Evolutionary conservation across 2,797 vertebrate species (phyloP).

Genomic region (Sternarchorhynchus goeldii): DNA sequence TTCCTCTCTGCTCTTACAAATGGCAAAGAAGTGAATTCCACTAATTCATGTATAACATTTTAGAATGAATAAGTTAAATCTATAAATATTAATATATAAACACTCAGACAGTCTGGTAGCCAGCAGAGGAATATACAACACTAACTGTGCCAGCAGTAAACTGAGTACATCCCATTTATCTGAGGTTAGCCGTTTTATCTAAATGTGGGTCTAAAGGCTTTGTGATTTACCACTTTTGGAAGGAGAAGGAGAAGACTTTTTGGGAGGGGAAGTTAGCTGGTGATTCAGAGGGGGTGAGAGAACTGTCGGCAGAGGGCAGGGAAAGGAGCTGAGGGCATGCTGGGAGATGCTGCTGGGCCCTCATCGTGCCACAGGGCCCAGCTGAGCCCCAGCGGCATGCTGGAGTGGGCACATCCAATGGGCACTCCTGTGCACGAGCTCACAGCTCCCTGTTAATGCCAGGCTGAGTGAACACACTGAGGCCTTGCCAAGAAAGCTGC

Average conservation of each 20-base stretch:
- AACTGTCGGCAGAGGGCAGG: constrained; percentile 19
- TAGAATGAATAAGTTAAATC: background rate
- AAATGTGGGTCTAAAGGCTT: constrained; percentile 18
- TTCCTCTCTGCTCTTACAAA: background rate
- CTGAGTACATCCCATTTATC: background rate
- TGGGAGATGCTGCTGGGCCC: constrained; percentile 20
- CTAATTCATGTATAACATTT: background rate
- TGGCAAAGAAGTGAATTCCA: background rate
- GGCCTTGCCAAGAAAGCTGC: constrained; percentile 39
- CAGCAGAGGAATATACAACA: background rate
- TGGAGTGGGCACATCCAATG: constrained; percentile 18
- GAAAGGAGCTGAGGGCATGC: constrained; percentile 29
- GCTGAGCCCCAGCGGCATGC: constrained; percentile 9
- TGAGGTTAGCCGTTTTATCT: constrained; percentile 19
- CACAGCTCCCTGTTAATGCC: constrained; percentile 22
- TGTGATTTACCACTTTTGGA: constrained; percentile 36
- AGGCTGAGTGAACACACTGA: constrained; percentile 28
- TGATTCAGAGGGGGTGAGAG: constrained; percentile 19
- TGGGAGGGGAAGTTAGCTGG: constrained; percentile 33
- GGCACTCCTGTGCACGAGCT: constrained; percentile 4
- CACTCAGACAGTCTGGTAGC: no score
- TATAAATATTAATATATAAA: background rate
- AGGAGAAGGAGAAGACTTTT: constrained; percentile 18
- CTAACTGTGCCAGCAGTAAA: background rate
- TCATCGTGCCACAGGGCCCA: constrained; percentile 23